Evolutionary conservation across 2,888 invertebrate species (phyloP).

Genomic region (Sesia apiformis): DNA sequence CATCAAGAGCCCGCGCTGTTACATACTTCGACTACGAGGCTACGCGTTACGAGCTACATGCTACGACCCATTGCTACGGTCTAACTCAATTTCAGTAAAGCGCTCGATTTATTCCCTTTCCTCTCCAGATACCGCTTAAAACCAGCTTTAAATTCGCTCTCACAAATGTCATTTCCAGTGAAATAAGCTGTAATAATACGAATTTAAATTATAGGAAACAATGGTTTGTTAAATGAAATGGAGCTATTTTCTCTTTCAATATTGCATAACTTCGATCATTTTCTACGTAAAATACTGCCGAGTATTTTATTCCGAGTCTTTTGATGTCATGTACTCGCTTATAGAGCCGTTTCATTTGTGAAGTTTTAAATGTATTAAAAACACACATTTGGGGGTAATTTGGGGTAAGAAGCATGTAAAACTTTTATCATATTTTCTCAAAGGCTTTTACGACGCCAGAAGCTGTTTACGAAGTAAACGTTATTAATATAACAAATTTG

Average conservation of each 20-base stretch:
- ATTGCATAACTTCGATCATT: too few relatives aligned
- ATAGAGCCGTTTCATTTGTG: too few relatives aligned
- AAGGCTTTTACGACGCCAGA: slow-evolving; percentile 24
- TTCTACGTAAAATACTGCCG: too few relatives aligned
- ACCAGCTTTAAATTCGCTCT: slow-evolving; percentile 18
- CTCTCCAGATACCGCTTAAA: slow-evolving; percentile 22
- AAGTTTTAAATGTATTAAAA: too few relatives aligned
- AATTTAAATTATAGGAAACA: slow-evolving; percentile 4
- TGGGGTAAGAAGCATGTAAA: slow-evolving; percentile 7
- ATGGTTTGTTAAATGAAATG: too few relatives aligned
- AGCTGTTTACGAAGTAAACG: slow-evolving; percentile 26
- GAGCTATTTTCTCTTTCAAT: too few relatives aligned
- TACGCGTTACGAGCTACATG: background rate
- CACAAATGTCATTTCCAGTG: slow-evolving; percentile 20
- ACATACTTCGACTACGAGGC: slow-evolving; percentile 1
- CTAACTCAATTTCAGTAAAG: slow-evolving; percentile 37
- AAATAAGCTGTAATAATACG: slow-evolving; percentile 1
- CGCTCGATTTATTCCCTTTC: slow-evolving; percentile 35
- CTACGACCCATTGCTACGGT: background rate
- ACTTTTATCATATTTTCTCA: slow-evolving; percentile 23
- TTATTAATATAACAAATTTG: slow-evolving; percentile 13
- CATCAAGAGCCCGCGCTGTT: slow-evolving; percentile 20
- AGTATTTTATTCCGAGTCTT: too few relatives aligned
- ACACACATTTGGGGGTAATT: too few relatives aligned
- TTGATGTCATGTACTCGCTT: too few relatives aligned